Evolutionary conservation across 2,113 vertebrate species (phyloP).

Genomic region (Clarias macrocephalus): DNA sequence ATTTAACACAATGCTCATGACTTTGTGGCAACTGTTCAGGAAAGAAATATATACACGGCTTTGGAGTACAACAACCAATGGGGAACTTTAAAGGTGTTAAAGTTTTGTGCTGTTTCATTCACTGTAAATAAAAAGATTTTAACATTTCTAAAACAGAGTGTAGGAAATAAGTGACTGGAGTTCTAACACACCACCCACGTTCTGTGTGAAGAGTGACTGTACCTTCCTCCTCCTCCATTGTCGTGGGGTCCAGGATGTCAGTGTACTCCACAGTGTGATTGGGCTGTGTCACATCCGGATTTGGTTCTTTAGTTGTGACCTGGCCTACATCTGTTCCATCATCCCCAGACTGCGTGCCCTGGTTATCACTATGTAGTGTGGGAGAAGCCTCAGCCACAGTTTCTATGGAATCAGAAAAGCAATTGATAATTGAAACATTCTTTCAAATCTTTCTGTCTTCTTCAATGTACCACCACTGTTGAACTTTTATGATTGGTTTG

Average conservation of each 20-base stretch:
- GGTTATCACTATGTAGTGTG: slow-evolving; percentile 81
- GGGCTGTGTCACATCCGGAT: slow-evolving; percentile 66
- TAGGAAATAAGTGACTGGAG: neutral
- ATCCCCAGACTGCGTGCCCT: slow-evolving; percentile 84
- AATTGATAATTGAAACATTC: neutral
- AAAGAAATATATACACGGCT: neutral
- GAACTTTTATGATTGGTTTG: neutral
- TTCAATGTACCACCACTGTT: neutral
- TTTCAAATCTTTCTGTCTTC: neutral
- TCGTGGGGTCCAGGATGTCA: slow-evolving; percentile 74
- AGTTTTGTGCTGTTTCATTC: neutral
- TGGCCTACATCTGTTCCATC: slow-evolving; percentile 58
- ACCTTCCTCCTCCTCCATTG: slow-evolving; percentile 64
- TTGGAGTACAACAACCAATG: neutral
- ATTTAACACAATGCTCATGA: too few species aligned
- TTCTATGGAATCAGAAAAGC: slow-evolving; percentile 56
- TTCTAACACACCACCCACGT: neutral
- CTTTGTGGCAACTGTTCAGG: neutral
- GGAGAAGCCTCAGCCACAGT: slow-evolving; percentile 63
- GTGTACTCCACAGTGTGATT: slow-evolving; percentile 72
- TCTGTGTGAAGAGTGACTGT: neutral
- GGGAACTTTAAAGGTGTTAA: neutral
- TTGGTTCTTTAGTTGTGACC: slow-evolving; percentile 65
- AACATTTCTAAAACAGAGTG: neutral
- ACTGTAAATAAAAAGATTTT: neutral